Evolutionary conservation across 2,888 invertebrate genomes (phyloP), one percentile per base, ranked within the genome.

Genomic region (Sminthurides aquaticus): DNA sequence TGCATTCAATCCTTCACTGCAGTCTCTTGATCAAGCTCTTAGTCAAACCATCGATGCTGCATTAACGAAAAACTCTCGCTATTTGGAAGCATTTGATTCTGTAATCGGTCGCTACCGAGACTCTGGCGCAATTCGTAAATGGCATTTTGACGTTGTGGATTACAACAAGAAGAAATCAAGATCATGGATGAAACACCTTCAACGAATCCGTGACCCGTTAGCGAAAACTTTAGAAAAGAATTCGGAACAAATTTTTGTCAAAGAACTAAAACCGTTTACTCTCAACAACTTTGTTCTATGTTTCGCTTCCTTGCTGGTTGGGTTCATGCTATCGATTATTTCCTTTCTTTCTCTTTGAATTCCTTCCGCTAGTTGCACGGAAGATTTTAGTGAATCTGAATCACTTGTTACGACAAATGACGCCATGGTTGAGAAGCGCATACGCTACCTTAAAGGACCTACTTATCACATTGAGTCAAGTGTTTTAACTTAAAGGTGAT

Each of bases 31-130:
- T 22, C 20, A 52, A 18, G 5, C 20, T 8, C 15, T 52, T 8
- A 15, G 52, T 20, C 52, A 20, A 5, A 18, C 20, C 18, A 18
- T 52, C 11, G 22, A 52, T 20, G 52, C 20, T 5, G 52, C 25
- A 15, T 2, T 49, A 2, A 43, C n/a, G 18, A 60, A 60, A 22
- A 11, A 60, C 26, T 49, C 49, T 18, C 24, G 22, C 24, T 60
- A 49, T 26, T 20, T 43, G 49, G 49, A 49, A 26, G 58, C 43
- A 20, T 2, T 57, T 2, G 20, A 25, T 29, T 2, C 1, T 18
- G 28, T 57, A 1, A 27, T 58, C 5, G 58, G 58, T 3, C 34
- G 34, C 29, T 29, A 25, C 3, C 29, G 58, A 24, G 58, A 58
- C 27, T 34, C 18, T 29, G 58, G 58, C 1, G 2, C 25, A 1